A percentile compares a stretch with the other conserved stretches of the same genome.
These are phyloP conservation scores for Pilophorus perplexus DNA, from an alignment of 2,888 invertebrate species.

Conservation along the genomic window DNA sequence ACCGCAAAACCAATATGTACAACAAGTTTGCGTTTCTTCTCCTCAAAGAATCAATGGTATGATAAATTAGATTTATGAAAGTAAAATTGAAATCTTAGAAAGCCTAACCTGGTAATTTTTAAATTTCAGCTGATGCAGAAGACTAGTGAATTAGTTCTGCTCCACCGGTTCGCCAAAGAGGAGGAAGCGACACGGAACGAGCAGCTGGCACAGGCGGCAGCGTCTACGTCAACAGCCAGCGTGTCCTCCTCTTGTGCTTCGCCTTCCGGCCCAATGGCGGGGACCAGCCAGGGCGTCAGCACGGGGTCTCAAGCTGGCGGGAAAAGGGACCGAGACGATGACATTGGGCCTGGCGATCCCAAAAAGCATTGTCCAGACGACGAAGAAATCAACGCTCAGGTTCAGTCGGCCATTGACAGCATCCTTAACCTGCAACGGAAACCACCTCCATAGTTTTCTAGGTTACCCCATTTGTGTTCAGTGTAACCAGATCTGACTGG, in stretches of 20 bases:
- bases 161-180: constrained; percentile 69
- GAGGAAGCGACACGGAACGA: constrained; percentile 67
- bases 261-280: not conserved
- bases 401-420: constrained; percentile 76
- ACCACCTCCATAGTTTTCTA: constrained; percentile 34
- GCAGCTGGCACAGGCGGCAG: constrained; percentile 53
- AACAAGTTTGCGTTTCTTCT: constrained; percentile 71
- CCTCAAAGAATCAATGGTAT: constrained; percentile 75
- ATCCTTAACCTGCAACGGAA: constrained; percentile 66
- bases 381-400: constrained; percentile 71
- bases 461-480: no score
- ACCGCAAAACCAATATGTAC: constrained; percentile 67
- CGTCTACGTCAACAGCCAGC: constrained; percentile 7
- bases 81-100: not conserved
- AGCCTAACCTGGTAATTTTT: no score
- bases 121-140: constrained; percentile 66
- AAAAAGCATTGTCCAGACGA: constrained; percentile 59
- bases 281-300: no score
- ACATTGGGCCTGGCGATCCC: constrained; percentile 68
- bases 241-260: constrained; percentile 27
- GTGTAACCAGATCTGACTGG: constrained; percentile 5
- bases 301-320: constrained; percentile 10
- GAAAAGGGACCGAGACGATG: constrained; percentile 53
- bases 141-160: constrained; percentile 74
- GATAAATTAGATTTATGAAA: constrained; percentile 45